Percentiles rank a stretch among this genome's conserved stretches.
Conservation (phyloP, 2,888 invertebrate genomes). For the Sturmia bella region DNA sequence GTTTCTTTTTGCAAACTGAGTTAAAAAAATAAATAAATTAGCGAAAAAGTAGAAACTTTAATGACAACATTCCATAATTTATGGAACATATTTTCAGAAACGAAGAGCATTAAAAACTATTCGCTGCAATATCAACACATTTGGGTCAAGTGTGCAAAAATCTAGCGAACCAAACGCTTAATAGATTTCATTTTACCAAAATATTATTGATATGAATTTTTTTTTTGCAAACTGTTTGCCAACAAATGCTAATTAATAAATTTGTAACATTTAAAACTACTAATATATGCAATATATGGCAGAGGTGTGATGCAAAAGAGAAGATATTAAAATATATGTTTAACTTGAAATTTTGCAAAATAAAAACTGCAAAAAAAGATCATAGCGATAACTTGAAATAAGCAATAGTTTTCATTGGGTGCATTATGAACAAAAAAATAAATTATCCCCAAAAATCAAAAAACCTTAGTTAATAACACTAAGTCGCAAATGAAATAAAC, state of each 20-base stretch:
- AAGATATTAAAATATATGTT: slow-evolving; percentile 3
- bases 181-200: neutral
- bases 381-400: no score
- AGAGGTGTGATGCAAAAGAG: slow-evolving; percentile 3
- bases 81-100: slow-evolving; percentile 2
- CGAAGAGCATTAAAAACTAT: neutral
- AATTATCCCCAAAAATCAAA: no score
- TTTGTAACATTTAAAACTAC: slow-evolving; percentile 24
- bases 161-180: slow-evolving; percentile 28
- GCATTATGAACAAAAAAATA: no score
- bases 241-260: slow-evolving; percentile 43
- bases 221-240: slow-evolving; percentile 31
- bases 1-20: slow-evolving; percentile 13
- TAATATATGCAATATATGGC: neutral
- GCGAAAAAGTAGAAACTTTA: neutral
- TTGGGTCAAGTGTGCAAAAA: slow-evolving; percentile 54
- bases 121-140: slow-evolving; percentile 35
- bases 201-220: neutral
- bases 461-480: no score
- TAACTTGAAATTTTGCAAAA: slow-evolving; percentile 3
- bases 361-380: neutral
- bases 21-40: neutral
- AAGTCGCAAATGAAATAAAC: no score
- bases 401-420: no score
- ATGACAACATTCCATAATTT: neutral